Conservation (phyloP, 1,140 invertebrate species). For the Aphaenogaster floridana region DNA sequence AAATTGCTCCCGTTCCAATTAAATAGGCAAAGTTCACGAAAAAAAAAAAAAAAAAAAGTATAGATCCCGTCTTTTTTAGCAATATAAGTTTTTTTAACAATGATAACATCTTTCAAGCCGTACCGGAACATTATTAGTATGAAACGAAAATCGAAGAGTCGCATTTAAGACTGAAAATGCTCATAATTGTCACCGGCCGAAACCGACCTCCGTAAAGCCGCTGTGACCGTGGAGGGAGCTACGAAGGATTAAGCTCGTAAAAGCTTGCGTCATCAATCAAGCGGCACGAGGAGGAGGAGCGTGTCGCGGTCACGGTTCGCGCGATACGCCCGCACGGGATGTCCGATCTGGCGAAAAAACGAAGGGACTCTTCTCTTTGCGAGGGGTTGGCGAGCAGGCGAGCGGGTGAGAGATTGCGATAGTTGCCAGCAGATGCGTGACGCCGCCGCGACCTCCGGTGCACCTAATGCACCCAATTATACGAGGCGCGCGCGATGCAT, state of each 20-base stretch:
- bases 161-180: neutral
- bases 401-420: conserved; percentile 43
- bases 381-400: neutral
- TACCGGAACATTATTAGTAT: neutral
- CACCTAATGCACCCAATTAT: conserved; percentile 58
- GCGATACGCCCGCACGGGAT: conserved; percentile 7
- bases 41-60: neutral
- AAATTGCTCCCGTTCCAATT: neutral
- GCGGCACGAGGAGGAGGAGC: neutral
- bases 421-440: conserved; percentile 51
- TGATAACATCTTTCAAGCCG: neutral
- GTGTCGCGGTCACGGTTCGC: conserved; percentile 1
- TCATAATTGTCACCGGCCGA: neutral
- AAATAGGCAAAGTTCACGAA: neutral
- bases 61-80: neutral
- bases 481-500: conserved; percentile 48
- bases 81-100: neutral
- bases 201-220: neutral
- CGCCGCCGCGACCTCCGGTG: neutral
- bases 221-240: neutral
- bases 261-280: conserved; percentile 49
- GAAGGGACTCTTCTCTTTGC: neutral
- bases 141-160: neutral
- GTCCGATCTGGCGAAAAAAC: conserved; percentile 42
- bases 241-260: conserved; percentile 34